Conservation (phyloP, 2,113 vertebrate species). For the Clupea harengus region DNA sequence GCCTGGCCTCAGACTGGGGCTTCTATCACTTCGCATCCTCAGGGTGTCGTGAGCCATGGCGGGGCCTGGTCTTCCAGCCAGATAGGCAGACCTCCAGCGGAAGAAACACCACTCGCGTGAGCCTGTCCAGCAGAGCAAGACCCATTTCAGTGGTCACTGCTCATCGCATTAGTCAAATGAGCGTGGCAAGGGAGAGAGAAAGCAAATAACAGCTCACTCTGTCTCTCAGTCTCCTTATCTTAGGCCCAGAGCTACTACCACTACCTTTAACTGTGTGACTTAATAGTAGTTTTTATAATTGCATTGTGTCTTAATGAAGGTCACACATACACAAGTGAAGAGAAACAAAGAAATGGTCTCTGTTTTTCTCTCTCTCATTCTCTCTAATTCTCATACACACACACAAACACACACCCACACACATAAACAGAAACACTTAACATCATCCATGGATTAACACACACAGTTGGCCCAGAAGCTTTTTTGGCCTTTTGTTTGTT, state of each 20-base stretch:
- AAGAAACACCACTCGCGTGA: constrained; percentile 16
- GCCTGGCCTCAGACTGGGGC: too few species aligned
- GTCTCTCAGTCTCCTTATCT: background rate
- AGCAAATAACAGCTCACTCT: background rate
- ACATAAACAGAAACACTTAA: background rate
- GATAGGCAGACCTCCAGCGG: constrained; percentile 30
- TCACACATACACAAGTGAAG: background rate
- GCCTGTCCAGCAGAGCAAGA: constrained; percentile 21
- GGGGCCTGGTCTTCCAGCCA: constrained; percentile 26
- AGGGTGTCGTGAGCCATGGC: constrained; percentile 29
- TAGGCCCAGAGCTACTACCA: background rate
- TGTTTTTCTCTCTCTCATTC: background rate
- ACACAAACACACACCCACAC: background rate
- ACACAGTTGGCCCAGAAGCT: background rate
- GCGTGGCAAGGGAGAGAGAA: constrained; percentile 4
- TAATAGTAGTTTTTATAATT: background rate
- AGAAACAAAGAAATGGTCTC: background rate
- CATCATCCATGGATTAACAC: background rate
- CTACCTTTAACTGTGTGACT: background rate
- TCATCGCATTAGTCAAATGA: constrained; percentile 42
- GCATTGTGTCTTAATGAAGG: background rate
- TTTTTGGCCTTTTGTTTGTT: background rate
- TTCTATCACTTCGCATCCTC: background rate
- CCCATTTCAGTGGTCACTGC: background rate
- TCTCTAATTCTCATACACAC: background rate